phyloP scores from a whole-genome alignment of 2,888 invertebrate species.

The Erebia aethiops region DNA sequence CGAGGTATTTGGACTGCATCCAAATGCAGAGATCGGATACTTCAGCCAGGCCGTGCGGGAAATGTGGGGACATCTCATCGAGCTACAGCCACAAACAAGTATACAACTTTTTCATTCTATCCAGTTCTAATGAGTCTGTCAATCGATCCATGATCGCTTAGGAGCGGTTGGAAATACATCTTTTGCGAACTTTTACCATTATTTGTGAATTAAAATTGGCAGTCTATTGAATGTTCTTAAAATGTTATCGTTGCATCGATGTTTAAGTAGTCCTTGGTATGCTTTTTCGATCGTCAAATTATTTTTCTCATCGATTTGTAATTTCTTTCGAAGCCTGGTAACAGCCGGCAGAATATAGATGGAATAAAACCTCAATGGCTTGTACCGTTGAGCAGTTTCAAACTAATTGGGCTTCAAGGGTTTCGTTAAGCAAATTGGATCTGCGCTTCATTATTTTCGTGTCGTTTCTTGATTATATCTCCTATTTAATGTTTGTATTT shows the following conservation, averaged over 20 bases:
- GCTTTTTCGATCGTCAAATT: background rate
- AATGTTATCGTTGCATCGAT: background rate
- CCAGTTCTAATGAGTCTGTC: background rate
- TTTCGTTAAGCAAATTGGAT: conserved; percentile 15
- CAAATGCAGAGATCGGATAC: conserved; percentile 98
- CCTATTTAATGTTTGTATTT: background rate
- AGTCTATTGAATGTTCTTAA: too few species aligned
- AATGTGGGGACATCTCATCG: conserved; percentile 93
- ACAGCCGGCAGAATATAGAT: background rate
- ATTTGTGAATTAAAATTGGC: too few species aligned
- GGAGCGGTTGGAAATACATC: background rate
- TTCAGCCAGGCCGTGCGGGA: conserved; percentile 93
- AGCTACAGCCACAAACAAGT: conserved; percentile 96
- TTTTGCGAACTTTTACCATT: too few species aligned
- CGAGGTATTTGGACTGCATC: conserved; percentile 95
- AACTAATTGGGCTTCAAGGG: conserved; percentile 14
- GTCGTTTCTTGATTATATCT: background rate
- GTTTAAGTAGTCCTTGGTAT: background rate
- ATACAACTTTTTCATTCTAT: conserved; percentile 43
- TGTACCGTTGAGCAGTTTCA: background rate
- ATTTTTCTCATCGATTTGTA: background rate
- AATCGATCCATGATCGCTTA: background rate
- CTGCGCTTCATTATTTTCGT: conserved; percentile 13
- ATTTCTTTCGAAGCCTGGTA: background rate
- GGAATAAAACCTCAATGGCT: background rate